These are phyloP conservation scores for Eptatretus atami DNA, from an alignment of 2,797 vertebrate species.

Conservation along the genomic window DNA sequence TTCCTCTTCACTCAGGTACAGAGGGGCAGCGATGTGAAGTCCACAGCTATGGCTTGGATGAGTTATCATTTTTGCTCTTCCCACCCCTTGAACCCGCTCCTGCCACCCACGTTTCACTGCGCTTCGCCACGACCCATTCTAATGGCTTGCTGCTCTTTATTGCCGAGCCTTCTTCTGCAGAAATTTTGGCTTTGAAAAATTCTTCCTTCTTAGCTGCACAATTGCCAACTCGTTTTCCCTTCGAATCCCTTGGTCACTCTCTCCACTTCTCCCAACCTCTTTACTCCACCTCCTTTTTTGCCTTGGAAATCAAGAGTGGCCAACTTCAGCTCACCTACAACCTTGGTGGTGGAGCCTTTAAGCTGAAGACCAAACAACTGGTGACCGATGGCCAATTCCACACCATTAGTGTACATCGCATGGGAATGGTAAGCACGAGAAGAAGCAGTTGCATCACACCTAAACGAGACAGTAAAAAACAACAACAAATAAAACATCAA, in stretches of 20 bases:
- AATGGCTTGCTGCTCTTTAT: conserved; percentile 32
- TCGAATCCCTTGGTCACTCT: too few relatives aligned
- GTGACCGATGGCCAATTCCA: conserved; percentile 86
- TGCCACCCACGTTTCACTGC: conserved; percentile 93
- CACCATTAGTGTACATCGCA: conserved; percentile 67
- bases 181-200: not conserved
- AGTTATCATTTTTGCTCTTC: conserved; percentile 90
- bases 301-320: conserved; percentile 49
- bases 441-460: too few relatives aligned
- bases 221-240: too few relatives aligned
- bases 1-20: not conserved
- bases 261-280: too few relatives aligned
- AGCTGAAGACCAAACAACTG: conserved; percentile 48
- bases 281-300: conserved; percentile 80
- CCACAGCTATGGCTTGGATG: conserved; percentile 87
- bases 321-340: conserved; percentile 68
- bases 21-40: conserved; percentile 77
- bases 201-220: conserved; percentile 47
- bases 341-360: conserved; percentile 54
- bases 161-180: not conserved
- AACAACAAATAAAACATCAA: too few relatives aligned
- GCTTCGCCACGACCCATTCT: conserved; percentile 64
- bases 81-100: conserved; percentile 70
- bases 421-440: conserved; percentile 45
- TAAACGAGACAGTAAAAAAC: too few relatives aligned